Evolutionary conservation across 2,888 invertebrate species (phyloP), one percentile per base, ranked within the genome.

Genomic region (Seira sanloemensis): DNA sequence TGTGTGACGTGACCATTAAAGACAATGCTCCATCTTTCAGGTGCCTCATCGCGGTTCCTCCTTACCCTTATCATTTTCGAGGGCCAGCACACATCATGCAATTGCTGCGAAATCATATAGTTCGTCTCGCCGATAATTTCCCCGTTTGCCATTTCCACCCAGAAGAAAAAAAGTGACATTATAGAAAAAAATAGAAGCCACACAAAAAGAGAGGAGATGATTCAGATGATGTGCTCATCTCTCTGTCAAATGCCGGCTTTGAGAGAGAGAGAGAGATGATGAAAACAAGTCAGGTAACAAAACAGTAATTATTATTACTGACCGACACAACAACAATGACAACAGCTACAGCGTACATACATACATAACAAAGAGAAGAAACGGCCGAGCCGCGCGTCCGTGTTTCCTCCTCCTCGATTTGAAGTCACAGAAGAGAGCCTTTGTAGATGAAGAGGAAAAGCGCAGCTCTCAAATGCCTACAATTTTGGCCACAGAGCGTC

Each of bases 271-370:
- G n/a, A n/a, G n/a, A n/a, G n/a, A 37, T 7, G 82, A 68, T 23
- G 21, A 81, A 71, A 82, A 82, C 82, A 82, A 82, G 82, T 82
- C 77, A 82, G 72, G 77, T 76, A 82, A 82, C 82, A 82, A 82
- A 66, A 23, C 23, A 21, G 9, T 21, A 9, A n/a, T 66, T 78
- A 78, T 50, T 26, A 78, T 27, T 50, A 76, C 78, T 82, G 72
- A 77, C 82, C 77, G 82, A 77, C 82, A 77, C 71, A 65, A 71
- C 76, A 76, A 67, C 50, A 37, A 37, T 37, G 37, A 37, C 37
- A 37, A 37, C 37, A 37, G 9, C 5, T 37, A 37, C 73, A 76
- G 50, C 66, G 67, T 23, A 50, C 46, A 65, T 23, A 67, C 76
- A 76, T n/a, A n/a, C n/a, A n/a, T n/a, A n/a, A n/a, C n/a, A n/a